Percentiles rank a stretch among this genome's conserved stretches.
phyloP scores from a whole-genome alignment of 2,797 vertebrate genomes.

The Tragelaphus oryx region DNA sequence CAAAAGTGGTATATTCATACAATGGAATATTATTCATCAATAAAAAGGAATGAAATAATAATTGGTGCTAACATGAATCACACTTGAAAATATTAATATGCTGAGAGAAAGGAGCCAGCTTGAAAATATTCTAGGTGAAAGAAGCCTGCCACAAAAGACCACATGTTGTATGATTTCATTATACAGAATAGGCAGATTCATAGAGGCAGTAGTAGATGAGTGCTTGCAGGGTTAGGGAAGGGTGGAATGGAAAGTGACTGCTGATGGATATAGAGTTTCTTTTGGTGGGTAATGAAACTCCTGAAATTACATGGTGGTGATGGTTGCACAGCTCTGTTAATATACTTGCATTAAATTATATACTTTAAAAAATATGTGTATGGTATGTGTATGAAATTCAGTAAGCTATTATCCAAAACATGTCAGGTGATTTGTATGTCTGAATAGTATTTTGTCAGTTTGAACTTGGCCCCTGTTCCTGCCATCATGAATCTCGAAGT shows the following conservation, averaged over 20 bases:
- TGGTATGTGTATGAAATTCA: conserved; percentile 20
- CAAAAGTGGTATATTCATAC: background rate
- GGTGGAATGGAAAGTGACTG: background rate
- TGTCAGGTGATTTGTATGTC: background rate
- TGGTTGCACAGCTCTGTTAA: background rate
- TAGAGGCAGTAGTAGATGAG: background rate
- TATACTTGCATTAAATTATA: background rate
- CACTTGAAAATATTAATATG: background rate
- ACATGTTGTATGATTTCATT: background rate
- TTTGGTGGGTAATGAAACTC: background rate
- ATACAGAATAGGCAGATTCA: background rate
- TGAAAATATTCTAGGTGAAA: background rate
- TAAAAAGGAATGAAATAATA: conserved; percentile 20
- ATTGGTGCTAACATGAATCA: background rate
- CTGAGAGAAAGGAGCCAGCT: background rate
- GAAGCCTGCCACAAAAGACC: background rate
- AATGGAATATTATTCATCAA: background rate
- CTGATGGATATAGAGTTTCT: background rate
- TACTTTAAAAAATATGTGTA: conserved; percentile 28
- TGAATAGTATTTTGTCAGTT: conserved; percentile 9
- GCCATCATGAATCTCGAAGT: background rate
- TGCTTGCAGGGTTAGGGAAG: background rate
- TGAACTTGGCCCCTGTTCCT: background rate
- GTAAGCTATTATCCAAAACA: background rate
- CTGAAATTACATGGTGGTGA: conserved; percentile 14